phyloP scores from a whole-genome alignment of 2,113 vertebrate genomes.

The human (Homo sapiens) region DNA sequence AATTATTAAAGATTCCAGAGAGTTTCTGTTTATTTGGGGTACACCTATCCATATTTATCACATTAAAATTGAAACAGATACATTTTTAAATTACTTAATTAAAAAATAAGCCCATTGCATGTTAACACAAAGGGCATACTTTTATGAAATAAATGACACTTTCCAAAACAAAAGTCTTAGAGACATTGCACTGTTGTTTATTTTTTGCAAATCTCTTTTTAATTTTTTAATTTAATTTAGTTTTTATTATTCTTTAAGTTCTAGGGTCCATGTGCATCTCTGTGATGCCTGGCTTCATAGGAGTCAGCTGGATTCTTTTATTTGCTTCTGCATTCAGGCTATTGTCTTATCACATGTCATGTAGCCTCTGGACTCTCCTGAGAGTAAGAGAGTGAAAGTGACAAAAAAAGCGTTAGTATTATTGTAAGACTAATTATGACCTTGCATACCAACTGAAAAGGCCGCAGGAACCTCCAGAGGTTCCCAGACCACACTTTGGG shows the following conservation, averaged over 20 bases:
- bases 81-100: conserved; percentile 26
- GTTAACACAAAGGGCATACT: neutral
- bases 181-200: neutral
- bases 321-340: neutral
- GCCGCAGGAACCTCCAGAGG: neutral
- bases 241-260: no score
- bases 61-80: neutral
- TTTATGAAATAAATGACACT: conserved; percentile 38
- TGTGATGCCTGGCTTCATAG: neutral
- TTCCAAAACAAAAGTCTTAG: conserved; percentile 45
- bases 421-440: conserved; percentile 13
- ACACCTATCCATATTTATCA: neutral
- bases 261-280: neutral
- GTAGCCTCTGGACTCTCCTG: neutral
- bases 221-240: no score
- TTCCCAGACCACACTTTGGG: neutral
- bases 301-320: neutral
- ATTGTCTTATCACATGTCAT: neutral
- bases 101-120: neutral
- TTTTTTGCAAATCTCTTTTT: neutral
- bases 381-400: neutral
- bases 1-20: conserved; percentile 6
- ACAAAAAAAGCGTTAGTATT: neutral
- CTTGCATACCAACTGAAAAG: neutral
- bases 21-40: neutral